Evolutionary conservation across 2,888 invertebrate genomes (phyloP).

Genomic region (Allacma fusca): DNA sequence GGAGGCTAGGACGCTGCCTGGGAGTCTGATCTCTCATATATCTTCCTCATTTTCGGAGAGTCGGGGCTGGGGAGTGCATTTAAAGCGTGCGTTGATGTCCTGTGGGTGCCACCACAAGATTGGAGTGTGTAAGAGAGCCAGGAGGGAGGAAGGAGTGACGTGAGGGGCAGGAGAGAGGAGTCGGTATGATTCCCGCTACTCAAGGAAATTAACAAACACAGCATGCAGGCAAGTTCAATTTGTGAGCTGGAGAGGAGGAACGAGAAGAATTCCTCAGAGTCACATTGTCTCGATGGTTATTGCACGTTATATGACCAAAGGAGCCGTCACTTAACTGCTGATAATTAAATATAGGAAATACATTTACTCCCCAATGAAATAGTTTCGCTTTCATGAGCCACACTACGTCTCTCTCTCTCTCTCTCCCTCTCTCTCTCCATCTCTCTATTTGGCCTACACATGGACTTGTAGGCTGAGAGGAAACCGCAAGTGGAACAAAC

Average conservation of each 20-base stretch:
- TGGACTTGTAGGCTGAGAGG: no score
- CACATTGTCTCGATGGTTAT: slow-evolving; percentile 42
- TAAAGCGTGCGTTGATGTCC: slow-evolving; percentile 2
- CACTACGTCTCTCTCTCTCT: not conserved
- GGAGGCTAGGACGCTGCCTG: no score
- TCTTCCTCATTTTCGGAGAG: not conserved
- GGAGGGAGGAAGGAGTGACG: not conserved
- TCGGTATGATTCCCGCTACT: slow-evolving; percentile 16
- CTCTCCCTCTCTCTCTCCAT: slow-evolving; percentile 12
- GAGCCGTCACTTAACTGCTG: slow-evolving; percentile 41
- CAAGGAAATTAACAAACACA: slow-evolving; percentile 45
- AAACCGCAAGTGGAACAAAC: not conserved
- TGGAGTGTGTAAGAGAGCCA: not conserved
- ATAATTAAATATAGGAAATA: slow-evolving; percentile 47
- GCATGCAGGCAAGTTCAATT: slow-evolving; percentile 40
- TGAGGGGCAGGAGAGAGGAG: not conserved
- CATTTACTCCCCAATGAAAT: slow-evolving; percentile 34
- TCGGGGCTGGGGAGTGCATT: not conserved
- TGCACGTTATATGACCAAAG: slow-evolving; percentile 34
- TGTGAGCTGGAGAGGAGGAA: slow-evolving; percentile 8
- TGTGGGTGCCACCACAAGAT: slow-evolving; percentile 3
- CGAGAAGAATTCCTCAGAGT: slow-evolving; percentile 41
- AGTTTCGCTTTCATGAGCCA: slow-evolving; percentile 22
- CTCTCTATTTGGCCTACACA: not conserved
- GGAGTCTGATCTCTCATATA: no score